Conservation (phyloP, 2,797 vertebrate genomes). For the Cryptoprocta ferox region DNA sequence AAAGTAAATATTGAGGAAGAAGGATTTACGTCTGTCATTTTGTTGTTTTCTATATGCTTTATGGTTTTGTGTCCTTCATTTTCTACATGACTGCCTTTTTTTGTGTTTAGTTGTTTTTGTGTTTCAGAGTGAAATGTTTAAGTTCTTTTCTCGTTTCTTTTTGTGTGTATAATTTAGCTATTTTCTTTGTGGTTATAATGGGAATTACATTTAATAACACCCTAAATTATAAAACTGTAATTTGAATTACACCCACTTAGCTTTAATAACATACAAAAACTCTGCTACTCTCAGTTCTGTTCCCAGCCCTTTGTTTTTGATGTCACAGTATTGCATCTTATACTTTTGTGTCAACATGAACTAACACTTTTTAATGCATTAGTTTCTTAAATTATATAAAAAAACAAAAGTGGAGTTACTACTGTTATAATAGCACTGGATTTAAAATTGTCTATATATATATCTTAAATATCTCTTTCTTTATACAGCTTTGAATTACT, state of each 20-base stretch:
- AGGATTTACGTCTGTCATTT: too few relatives aligned
- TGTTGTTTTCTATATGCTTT: neutral
- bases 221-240: too few relatives aligned
- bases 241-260: too few relatives aligned
- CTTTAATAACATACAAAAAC: too few relatives aligned
- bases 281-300: too few relatives aligned
- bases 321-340: too few relatives aligned
- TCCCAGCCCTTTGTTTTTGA: too few relatives aligned
- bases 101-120: neutral
- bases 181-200: neutral
- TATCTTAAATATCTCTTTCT: neutral
- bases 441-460: neutral
- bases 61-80: neutral
- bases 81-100: neutral
- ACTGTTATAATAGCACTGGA: neutral
- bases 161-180: neutral
- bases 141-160: neutral
- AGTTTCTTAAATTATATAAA: neutral
- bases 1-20: too few relatives aligned
- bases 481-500: neutral
- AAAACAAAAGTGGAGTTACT: neutral
- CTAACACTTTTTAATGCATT: neutral
- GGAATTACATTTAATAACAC: too few relatives aligned
- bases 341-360: too few relatives aligned
- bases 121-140: neutral